Evolutionary conservation across 2,113 vertebrate genomes (phyloP).

Genomic region (Gadus chalcogrammus): DNA sequence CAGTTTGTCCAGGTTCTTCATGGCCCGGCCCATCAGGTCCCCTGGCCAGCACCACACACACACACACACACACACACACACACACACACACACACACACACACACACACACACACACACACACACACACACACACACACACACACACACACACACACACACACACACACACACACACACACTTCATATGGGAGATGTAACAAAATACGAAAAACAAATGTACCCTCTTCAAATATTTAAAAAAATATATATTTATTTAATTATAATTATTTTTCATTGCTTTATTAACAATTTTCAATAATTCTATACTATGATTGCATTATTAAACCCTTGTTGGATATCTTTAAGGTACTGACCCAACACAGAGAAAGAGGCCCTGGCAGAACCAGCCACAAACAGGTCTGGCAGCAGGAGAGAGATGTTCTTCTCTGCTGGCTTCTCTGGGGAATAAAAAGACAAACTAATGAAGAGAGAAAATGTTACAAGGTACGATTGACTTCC

Average conservation of each 20-base stretch:
- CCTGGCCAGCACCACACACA: slow-evolving; percentile 54
- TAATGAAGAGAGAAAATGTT: neutral
- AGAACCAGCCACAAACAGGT: slow-evolving; percentile 74
- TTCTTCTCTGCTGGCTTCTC: slow-evolving; percentile 49
- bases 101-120: too few species aligned
- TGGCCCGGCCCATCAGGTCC: slow-evolving; percentile 76
- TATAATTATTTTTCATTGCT: too few species aligned
- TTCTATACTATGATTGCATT: neutral
- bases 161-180: too few species aligned
- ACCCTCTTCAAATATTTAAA: too few species aligned
- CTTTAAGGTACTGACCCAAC: slow-evolving; percentile 65
- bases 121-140: too few species aligned
- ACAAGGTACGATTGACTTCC: neutral
- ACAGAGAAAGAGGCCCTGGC: slow-evolving; percentile 74
- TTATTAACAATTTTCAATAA: too few species aligned
- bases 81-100: too few species aligned
- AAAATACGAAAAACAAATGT: too few species aligned
- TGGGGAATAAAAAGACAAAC: slow-evolving; percentile 17
- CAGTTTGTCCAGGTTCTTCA: slow-evolving; percentile 75
- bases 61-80: neutral
- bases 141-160: too few species aligned
- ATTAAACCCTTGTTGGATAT: neutral
- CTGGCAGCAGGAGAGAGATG: slow-evolving; percentile 65
- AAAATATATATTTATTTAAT: too few species aligned
- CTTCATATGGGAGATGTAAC: too few species aligned